Percentiles rank a stretch among this genome's conserved stretches.
Evolutionary conservation across 2,113 vertebrate genomes (phyloP).

Genomic region (Perccottus glenii): DNA sequence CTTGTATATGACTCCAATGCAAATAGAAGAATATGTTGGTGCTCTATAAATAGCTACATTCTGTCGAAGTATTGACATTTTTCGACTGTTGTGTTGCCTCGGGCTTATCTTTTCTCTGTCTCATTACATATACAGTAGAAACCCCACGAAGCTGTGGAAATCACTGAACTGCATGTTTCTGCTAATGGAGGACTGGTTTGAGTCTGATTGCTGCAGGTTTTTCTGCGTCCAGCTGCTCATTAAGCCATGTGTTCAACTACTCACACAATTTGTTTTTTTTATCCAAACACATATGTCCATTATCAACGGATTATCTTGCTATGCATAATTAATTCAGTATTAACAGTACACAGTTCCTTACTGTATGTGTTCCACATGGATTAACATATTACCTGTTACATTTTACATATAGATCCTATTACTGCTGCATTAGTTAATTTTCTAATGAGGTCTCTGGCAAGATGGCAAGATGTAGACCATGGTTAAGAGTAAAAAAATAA

Average conservation of each 20-base stretch:
- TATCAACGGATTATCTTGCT: neutral
- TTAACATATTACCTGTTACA: neutral
- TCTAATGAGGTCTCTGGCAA: too few relatives aligned
- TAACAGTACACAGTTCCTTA: neutral
- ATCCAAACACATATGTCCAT: neutral
- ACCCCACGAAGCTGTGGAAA: neutral
- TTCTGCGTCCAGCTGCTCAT: constrained; percentile 45
- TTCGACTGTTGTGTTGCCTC: neutral
- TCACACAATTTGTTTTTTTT: neutral
- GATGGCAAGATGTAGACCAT: too few relatives aligned
- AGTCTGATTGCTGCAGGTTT: constrained; percentile 58
- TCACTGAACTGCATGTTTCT: constrained; percentile 6
- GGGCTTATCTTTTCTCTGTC: constrained; percentile 1
- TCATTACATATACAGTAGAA: neutral
- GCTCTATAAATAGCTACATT: too few relatives aligned
- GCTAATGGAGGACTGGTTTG: constrained; percentile 19
- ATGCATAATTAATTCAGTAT: neutral
- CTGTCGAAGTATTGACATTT: neutral
- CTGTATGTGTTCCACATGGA: neutral
- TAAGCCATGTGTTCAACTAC: neutral
- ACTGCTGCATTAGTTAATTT: too few relatives aligned
- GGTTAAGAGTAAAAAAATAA: too few relatives aligned
- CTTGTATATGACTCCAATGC: too few relatives aligned
- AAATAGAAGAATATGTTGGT: too few relatives aligned
- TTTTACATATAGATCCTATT: neutral